These are phyloP conservation scores for Xiphydria camelus DNA, from an alignment of 2,888 invertebrate species.

Conservation along the genomic window DNA sequence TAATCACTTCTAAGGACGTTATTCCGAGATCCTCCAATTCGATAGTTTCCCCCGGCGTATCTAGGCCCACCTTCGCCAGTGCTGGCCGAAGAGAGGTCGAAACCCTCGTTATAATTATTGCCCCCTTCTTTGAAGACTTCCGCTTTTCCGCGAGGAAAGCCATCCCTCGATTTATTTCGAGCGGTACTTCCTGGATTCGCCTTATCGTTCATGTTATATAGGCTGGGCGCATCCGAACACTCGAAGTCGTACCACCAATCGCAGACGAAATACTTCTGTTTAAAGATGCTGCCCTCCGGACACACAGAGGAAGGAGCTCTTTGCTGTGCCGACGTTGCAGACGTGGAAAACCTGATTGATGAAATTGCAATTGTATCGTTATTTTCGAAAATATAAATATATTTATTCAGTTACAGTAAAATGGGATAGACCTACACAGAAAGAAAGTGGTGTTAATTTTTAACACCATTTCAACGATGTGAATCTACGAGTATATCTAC, in stretches of 20 bases:
- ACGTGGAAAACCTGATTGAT: constrained; percentile 62
- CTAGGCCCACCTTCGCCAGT: constrained; percentile 26
- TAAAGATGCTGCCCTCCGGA: constrained; percentile 63
- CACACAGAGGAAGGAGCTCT: constrained; percentile 62
- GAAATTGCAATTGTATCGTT: too few relatives aligned
- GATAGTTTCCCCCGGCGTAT: too few relatives aligned
- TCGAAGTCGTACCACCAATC: constrained; percentile 64
- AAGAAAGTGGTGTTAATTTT: too few relatives aligned
- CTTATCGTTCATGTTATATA: constrained; percentile 31
- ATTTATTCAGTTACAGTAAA: too few relatives aligned
- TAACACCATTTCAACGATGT: too few relatives aligned
- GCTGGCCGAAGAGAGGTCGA: constrained; percentile 35
- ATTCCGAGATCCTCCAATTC: too few relatives aligned
- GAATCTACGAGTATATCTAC: too few relatives aligned
- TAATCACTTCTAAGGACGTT: too few relatives aligned
- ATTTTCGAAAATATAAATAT: too few relatives aligned
- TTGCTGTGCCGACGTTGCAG: constrained; percentile 57
- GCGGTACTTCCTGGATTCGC: constrained; percentile 16
- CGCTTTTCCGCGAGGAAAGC: not conserved
- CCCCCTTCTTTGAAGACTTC: constrained; percentile 12
- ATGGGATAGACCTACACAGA: too few relatives aligned
- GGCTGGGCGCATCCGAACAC: constrained; percentile 48
- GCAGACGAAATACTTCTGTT: constrained; percentile 61
- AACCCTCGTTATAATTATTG: too few relatives aligned
- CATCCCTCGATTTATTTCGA: not conserved